Percentiles rank a stretch among this genome's conserved stretches.
These are phyloP conservation scores for Hylaeus anthracinus DNA, from an alignment of 1,140 invertebrate species.

Conservation along the genomic window DNA sequence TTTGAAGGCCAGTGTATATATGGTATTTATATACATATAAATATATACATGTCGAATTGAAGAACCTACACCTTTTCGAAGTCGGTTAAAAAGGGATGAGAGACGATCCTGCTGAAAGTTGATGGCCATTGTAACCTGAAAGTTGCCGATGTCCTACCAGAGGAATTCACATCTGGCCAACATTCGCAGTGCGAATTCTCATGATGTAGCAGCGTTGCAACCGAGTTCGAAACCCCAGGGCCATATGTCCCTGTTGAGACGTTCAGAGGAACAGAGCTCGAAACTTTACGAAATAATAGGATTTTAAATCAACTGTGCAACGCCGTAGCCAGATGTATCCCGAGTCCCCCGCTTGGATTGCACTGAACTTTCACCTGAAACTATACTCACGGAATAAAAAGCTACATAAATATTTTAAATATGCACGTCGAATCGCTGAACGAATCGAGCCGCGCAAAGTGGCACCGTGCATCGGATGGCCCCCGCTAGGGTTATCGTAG, in stretches of 20 bases:
- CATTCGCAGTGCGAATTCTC: neutral
- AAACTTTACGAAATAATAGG: conserved; percentile 42
- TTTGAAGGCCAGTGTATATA: no score
- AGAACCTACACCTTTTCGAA: no score
- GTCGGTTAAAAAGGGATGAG: no score
- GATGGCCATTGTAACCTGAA: neutral
- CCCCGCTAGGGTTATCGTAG: neutral
- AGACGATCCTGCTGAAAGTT: no score
- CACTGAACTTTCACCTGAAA: neutral
- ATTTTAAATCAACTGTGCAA: conserved; percentile 42
- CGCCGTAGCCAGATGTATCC: neutral
- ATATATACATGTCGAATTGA: no score
- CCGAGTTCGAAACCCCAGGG: neutral
- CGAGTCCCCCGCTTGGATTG: neutral
- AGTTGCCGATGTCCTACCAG: conserved; percentile 8
- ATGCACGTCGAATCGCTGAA: neutral
- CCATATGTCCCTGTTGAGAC: conserved; percentile 8
- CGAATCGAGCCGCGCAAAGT: neutral
- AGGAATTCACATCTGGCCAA: neutral
- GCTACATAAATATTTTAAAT: neutral
- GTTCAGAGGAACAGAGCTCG: conserved; percentile 6
- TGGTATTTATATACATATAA: no score
- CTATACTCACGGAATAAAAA: neutral
- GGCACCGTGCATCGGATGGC: neutral
- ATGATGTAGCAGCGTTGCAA: neutral